Base-by-base conservation (phyloP, 2,888 invertebrate species). In the Cephus spinipes region DNA sequence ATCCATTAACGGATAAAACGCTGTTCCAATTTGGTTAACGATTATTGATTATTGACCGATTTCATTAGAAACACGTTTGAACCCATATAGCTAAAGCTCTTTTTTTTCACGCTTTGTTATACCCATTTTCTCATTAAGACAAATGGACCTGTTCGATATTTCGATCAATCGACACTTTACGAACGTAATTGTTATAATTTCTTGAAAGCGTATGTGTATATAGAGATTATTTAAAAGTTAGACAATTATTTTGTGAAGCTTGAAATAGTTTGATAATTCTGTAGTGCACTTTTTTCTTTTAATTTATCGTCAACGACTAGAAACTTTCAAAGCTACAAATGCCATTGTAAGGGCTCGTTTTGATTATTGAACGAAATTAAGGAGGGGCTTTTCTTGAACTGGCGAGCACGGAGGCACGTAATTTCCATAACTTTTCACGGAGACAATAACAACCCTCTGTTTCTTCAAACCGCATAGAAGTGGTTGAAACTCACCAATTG, bases 351-450 rank as follows among this genome's bases (percentile, higher is more conserved):
- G 55, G 55, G 55, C 2, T 55, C 55, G 55, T 23, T 55, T 55
- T 55, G 23, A 55, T 55, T 55, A 55, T 55, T 23, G 55, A 55
- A 23, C 55, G 74, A 73, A 75, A 71, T 74, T 40, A 73, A 76
- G 34, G 74, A 55, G 55, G 55, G 6, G 6, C 55, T 55, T 55
- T 55, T 55, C 55, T 23, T 32, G 69, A 78, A 76, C 75, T 68
- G 74, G 81, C 79, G 77, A 83, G 82, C 85, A 86, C 85, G 84
- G 84, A 82, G 79, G 85, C 88, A 84, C 84, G 87, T 88, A 89
- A 89, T 88, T 90, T 88, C 88, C 87, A 87, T 87, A 88, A 89
- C 87, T 88, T 87, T 84, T 83, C 84, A 82, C 82, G 82, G 81
- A 87, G 86, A 87, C 87, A 87, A 89, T 86, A 87, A 87, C 85